Conservation (phyloP, 2,888 invertebrate species). For the Cheilosia pagana region DNA sequence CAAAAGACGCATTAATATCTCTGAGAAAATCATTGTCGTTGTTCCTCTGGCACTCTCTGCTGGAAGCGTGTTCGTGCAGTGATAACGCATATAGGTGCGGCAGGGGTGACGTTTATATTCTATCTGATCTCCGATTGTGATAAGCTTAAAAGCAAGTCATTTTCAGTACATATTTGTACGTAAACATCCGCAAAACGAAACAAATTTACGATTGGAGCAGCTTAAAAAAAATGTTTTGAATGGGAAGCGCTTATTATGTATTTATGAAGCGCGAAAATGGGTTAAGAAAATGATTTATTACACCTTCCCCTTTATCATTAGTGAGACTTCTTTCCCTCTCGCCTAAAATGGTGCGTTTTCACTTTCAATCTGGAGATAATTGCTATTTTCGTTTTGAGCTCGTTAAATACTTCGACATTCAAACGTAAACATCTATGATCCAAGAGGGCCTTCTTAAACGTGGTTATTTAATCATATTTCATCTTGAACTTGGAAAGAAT, state of each 20-base stretch:
- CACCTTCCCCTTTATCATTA: neutral
- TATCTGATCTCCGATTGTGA: slow-evolving; percentile 7
- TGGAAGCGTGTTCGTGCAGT: slow-evolving; percentile 5
- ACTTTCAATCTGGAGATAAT: slow-evolving; percentile 34
- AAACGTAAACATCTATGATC: too few relatives aligned
- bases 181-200: slow-evolving; percentile 18
- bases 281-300: slow-evolving; percentile 44
- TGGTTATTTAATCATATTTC: too few relatives aligned
- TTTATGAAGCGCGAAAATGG: slow-evolving; percentile 38
- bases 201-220: neutral
- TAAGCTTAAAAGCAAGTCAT: slow-evolving; percentile 15
- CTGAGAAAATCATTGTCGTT: neutral
- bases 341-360: slow-evolving; percentile 10
- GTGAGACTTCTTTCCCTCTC: slow-evolving; percentile 5
- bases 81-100: slow-evolving; percentile 19
- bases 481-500: neutral
- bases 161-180: slow-evolving; percentile 13
- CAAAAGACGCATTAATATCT: neutral
- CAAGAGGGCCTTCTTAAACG: too few relatives aligned
- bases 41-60: neutral
- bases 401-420: too few relatives aligned
- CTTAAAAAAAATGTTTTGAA: neutral
- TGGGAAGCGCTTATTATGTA: slow-evolving; percentile 4
- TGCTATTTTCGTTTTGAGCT: neutral
- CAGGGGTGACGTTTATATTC: slow-evolving; percentile 14